phyloP scores from a whole-genome alignment of 2,113 vertebrate species.

The Rallus limicola region DNA sequence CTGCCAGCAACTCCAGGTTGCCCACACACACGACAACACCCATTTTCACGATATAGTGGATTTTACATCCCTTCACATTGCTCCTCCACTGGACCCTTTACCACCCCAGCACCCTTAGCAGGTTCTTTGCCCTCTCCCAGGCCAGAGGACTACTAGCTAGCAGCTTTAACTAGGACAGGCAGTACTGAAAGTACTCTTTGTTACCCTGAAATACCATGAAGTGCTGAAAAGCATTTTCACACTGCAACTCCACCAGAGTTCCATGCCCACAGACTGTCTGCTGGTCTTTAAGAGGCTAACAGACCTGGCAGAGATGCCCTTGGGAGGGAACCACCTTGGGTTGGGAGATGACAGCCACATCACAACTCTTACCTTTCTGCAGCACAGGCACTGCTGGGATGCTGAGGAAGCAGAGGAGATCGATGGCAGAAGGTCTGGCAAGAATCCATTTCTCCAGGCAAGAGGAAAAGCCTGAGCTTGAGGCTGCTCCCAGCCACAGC shows the following conservation, averaged over 20 bases:
- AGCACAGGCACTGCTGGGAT: fast-evolving
- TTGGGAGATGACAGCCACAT: background rate
- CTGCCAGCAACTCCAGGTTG: background rate
- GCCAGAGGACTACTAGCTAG: background rate
- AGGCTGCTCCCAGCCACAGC: background rate
- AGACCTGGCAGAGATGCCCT: background rate
- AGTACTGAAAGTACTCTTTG: background rate
- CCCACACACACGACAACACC: background rate
- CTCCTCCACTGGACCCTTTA: background rate
- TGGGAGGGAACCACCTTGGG: background rate
- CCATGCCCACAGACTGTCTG: background rate
- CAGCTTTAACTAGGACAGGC: background rate
- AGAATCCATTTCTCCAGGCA: background rate
- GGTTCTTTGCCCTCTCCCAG: background rate
- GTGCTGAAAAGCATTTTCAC: background rate
- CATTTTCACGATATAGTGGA: background rate
- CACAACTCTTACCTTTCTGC: background rate
- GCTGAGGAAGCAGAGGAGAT: background rate
- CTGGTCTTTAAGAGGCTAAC: background rate
- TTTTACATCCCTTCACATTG: background rate
- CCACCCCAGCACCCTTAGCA: background rate
- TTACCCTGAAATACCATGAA: background rate
- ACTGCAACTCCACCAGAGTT: background rate
- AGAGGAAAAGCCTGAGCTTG: fast-evolving
- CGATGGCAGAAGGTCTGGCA: background rate